Evolutionary conservation across 2,797 vertebrate genomes (phyloP).

Genomic region (Diplodus sargus): DNA sequence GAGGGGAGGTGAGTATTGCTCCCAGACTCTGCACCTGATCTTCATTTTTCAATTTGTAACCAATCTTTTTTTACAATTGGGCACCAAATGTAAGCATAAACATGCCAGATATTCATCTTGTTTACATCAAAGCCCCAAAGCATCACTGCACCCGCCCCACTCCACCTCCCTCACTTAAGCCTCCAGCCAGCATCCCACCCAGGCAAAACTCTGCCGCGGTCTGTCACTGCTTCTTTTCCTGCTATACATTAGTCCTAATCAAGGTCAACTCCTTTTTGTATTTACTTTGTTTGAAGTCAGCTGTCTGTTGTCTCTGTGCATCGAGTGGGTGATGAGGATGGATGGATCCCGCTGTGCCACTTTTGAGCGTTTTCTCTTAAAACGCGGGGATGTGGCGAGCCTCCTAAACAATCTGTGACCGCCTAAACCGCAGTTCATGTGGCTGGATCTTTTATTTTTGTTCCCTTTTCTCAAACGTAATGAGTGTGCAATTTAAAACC

Average conservation of each 20-base stretch:
- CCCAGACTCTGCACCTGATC: conserved; percentile 83
- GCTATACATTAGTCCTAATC: conserved; percentile 82
- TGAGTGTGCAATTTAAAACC: conserved; percentile 8
- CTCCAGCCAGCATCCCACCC: conserved; percentile 57
- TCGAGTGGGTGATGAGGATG: conserved; percentile 67
- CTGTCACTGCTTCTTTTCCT: conserved; percentile 61
- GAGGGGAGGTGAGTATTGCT: conserved; percentile 62
- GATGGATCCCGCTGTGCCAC: conserved; percentile 55
- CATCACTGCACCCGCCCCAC: conserved; percentile 48
- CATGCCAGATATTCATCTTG: conserved; percentile 86
- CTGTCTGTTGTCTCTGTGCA: conserved; percentile 53
- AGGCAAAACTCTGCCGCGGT: conserved; percentile 38
- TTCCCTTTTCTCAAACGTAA: not conserved
- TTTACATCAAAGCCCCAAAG: conserved; percentile 82
- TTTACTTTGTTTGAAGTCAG: conserved; percentile 54
- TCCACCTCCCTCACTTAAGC: conserved; percentile 55
- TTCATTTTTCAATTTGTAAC: conserved; percentile 88
- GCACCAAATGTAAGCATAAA: conserved; percentile 84
- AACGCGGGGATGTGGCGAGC: conserved; percentile 32
- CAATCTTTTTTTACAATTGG: conserved; percentile 83
- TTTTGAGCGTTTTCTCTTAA: conserved; percentile 29
- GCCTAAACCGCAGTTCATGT: conserved; percentile 2
- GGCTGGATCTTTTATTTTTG: not conserved
- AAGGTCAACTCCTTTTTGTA: conserved; percentile 58
- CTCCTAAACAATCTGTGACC: conserved; percentile 23